Conservation (phyloP, 2,888 invertebrate species). For the Cosmorhoe ocellata region DNA sequence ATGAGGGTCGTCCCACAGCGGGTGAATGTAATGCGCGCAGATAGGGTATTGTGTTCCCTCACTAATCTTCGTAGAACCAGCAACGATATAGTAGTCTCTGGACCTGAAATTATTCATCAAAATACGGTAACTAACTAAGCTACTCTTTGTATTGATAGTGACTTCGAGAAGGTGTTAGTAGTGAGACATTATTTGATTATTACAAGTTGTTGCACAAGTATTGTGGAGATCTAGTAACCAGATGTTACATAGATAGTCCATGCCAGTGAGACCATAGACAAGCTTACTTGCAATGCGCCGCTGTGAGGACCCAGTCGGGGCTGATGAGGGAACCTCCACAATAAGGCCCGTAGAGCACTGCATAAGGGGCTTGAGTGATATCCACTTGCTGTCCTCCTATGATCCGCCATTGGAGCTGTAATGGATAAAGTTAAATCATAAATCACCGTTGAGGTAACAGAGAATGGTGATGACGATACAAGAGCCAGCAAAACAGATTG, state of each 20-base stretch:
- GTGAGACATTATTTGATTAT: too few species aligned
- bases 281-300: conserved; percentile 71
- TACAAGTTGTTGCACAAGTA: too few species aligned
- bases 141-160: too few species aligned
- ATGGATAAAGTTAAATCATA: not conserved
- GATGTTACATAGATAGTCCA: too few species aligned
- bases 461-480: too few species aligned
- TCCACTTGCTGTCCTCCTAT: conserved; percentile 60
- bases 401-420: conserved; percentile 59
- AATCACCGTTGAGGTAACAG: too few species aligned
- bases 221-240: too few species aligned
- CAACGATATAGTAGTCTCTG: conserved; percentile 51
- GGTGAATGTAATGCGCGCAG: conserved; percentile 69
- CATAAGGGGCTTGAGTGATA: conserved; percentile 59
- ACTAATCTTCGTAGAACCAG: conserved; percentile 59
- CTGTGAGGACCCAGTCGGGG: conserved; percentile 70
- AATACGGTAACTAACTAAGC: too few species aligned
- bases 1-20: conserved; percentile 47
- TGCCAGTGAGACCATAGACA: too few species aligned
- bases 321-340: conserved; percentile 68
- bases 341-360: conserved; percentile 65
- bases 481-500: too few species aligned
- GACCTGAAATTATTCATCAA: conserved; percentile 40
- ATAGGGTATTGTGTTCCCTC: conserved; percentile 46
- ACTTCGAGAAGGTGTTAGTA: too few species aligned